Percentiles rank a stretch among this genome's conserved stretches.
Conservation (phyloP, 1,140 invertebrate genomes). For the Zaprionus capensis region DNA sequence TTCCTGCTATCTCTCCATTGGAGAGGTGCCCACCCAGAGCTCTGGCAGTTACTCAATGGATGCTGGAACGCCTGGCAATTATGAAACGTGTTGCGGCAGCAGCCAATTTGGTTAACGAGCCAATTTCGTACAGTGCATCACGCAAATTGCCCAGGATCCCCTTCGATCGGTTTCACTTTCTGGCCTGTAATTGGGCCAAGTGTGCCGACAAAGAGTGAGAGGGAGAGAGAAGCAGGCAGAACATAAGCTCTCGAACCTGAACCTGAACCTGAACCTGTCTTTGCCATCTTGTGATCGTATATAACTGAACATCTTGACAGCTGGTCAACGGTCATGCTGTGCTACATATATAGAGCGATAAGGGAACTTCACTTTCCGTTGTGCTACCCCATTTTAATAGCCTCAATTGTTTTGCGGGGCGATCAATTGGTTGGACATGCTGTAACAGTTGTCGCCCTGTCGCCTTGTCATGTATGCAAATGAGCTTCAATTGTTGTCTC, state of each 20-base stretch:
- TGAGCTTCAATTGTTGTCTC: conserved; percentile 17
- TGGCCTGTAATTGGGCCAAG: conserved; percentile 75
- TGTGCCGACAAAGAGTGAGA: conserved; percentile 33
- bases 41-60: conserved; percentile 59
- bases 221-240: conserved; percentile 29
- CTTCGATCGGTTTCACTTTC: conserved; percentile 71
- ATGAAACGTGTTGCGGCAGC: conserved; percentile 56
- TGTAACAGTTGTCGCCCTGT: conserved; percentile 47
- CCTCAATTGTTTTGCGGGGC: conserved; percentile 50
- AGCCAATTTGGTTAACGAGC: conserved; percentile 78
- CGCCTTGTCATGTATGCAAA: conserved; percentile 21
- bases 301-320: conserved; percentile 7
- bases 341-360: conserved; percentile 7
- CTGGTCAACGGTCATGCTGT: conserved; percentile 15
- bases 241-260: conserved; percentile 35
- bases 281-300: not conserved
- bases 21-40: conserved; percentile 52
- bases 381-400: conserved; percentile 65
- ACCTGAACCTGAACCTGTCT: not conserved
- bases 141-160: conserved; percentile 41
- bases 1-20: conserved; percentile 18
- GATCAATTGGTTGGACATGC: conserved; percentile 56
- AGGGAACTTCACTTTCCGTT: conserved; percentile 65
- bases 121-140: conserved; percentile 57
- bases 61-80: conserved; percentile 33